Evolutionary conservation across 2,797 vertebrate genomes (phyloP).

Genomic region (Megaceryle alcyon): DNA sequence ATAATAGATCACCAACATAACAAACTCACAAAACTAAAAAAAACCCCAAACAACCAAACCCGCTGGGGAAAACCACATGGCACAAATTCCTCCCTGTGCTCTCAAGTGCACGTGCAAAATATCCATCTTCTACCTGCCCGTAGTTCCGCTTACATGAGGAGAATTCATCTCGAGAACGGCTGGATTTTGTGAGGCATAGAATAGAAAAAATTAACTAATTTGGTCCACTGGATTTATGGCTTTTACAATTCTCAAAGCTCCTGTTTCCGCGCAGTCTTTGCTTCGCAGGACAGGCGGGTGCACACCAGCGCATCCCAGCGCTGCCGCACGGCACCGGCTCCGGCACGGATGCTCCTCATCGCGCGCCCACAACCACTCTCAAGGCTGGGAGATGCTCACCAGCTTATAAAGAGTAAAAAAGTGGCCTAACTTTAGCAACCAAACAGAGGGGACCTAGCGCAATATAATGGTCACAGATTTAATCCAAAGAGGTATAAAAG

Average conservation of each 20-base stretch:
- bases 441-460: accelerated
- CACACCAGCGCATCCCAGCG: not conserved
- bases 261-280: not conserved
- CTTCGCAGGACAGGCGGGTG: not conserved
- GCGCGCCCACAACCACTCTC: accelerated
- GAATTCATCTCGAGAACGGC: not conserved
- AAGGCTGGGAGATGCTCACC: not conserved
- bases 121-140: not conserved
- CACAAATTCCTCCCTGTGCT: constrained; percentile 22
- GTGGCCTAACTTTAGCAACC: not conserved
- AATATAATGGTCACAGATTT: accelerated
- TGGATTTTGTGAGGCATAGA: constrained; percentile 51
- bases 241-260: constrained; percentile 32
- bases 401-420: not conserved
- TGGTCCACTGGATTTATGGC: constrained; percentile 47
- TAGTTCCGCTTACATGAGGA: not conserved
- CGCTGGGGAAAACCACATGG: not conserved
- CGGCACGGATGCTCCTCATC: accelerated
- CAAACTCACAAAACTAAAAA: not conserved
- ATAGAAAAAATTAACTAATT: constrained; percentile 38
- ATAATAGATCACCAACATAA: not conserved
- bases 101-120: not conserved
- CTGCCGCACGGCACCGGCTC: not conserved
- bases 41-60: not conserved
- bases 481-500: not conserved